phyloP scores from a whole-genome alignment of 2,113 vertebrate species.

The Sander lucioperca region DNA sequence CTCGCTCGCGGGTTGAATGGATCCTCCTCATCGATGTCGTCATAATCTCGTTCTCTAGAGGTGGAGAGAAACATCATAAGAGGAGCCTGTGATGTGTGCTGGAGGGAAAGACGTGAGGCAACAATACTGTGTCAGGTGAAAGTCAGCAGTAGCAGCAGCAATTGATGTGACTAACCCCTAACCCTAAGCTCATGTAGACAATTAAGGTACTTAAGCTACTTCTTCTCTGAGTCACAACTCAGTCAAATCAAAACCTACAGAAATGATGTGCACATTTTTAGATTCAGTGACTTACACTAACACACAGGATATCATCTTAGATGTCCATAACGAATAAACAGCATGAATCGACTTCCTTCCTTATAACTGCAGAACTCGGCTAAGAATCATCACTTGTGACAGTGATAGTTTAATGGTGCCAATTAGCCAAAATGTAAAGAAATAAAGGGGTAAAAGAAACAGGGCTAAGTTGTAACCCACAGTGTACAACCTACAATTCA shows the following conservation, averaged over 20 bases:
- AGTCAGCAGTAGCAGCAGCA: not conserved
- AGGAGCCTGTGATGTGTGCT: not conserved
- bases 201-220: not conserved
- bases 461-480: not conserved
- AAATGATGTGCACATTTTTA: not conserved
- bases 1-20: slow-evolving; percentile 93
- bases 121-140: not conserved
- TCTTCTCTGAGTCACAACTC: not conserved
- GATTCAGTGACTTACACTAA: not conserved
- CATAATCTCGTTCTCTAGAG: slow-evolving; percentile 89
- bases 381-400: not conserved
- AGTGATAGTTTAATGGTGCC: not conserved
- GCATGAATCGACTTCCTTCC: not conserved
- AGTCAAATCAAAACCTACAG: not conserved
- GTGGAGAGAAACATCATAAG: not conserved
- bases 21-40: slow-evolving; percentile 94
- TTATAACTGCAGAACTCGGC: not conserved
- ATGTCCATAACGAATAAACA: not conserved
- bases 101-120: not conserved
- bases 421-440: not conserved
- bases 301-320: not conserved
- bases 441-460: not conserved
- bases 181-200: too few relatives aligned
- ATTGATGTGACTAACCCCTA: not conserved
- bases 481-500: not conserved